Conservation (phyloP, 1,140 invertebrate species). For the Brachystomella parvula region DNA sequence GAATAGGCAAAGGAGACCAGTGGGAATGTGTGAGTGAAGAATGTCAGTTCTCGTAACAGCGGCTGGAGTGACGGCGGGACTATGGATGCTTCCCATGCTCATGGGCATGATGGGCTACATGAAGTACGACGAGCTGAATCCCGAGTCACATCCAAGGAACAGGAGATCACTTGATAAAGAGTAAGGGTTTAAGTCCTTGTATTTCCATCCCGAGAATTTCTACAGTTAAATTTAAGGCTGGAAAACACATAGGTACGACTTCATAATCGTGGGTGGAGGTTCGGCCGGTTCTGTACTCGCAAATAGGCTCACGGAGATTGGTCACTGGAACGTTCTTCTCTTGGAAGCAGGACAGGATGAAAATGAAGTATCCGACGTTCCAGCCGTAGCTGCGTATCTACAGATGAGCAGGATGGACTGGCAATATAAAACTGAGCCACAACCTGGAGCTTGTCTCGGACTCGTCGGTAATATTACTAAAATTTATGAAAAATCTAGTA, state of each 20-base stretch:
- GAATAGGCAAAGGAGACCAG: neutral
- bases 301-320: constrained; percentile 64
- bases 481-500: neutral
- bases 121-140: constrained; percentile 69
- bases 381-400: constrained; percentile 73
- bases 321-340: constrained; percentile 71
- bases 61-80: constrained; percentile 38
- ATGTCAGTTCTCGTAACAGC: constrained; percentile 36
- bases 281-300: constrained; percentile 91
- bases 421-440: constrained; percentile 84
- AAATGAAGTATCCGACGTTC: constrained; percentile 80
- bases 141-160: constrained; percentile 66
- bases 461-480: constrained; percentile 39
- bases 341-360: constrained; percentile 87
- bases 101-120: constrained; percentile 59
- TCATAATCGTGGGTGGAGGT: constrained; percentile 84
- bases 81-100: constrained; percentile 59
- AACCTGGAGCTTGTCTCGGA: constrained; percentile 71
- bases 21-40: constrained; percentile 12
- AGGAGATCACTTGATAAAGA: constrained; percentile 42
- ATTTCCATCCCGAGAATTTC: neutral
- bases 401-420: constrained; percentile 82
- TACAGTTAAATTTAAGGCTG: constrained; percentile 1
- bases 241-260: constrained; percentile 62
- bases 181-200: constrained; percentile 23